Conservation (phyloP, 2,113 vertebrate species). For the Seriola rivoliana region DNA sequence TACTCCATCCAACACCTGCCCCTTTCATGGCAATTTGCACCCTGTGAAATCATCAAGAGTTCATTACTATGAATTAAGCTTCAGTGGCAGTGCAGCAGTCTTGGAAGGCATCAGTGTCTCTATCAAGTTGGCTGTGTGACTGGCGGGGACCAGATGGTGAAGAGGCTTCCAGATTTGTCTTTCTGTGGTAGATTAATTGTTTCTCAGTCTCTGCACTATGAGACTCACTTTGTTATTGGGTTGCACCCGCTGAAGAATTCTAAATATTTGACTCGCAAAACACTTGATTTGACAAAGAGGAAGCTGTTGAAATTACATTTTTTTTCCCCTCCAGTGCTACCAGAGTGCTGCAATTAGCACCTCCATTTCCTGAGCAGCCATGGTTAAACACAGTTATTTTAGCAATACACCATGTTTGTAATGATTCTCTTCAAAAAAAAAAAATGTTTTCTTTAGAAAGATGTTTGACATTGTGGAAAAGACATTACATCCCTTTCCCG, state of each 20-base stretch:
- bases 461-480: background rate
- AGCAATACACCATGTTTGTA: background rate
- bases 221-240: slow-evolving; percentile 58
- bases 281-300: slow-evolving; percentile 43
- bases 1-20: slow-evolving; percentile 69
- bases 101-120: slow-evolving; percentile 63
- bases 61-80: slow-evolving; percentile 76
- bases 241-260: slow-evolving; percentile 41
- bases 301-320: background rate
- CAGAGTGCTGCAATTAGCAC: slow-evolving; percentile 41
- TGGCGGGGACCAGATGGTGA: slow-evolving; percentile 75
- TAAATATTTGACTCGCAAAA: slow-evolving; percentile 63
- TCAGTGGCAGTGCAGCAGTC: slow-evolving; percentile 43
- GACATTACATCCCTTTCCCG: background rate
- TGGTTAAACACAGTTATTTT: background rate
- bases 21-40: slow-evolving; percentile 61
- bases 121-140: slow-evolving; percentile 71
- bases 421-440: background rate
- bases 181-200: slow-evolving; percentile 68
- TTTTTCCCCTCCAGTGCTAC: background rate
- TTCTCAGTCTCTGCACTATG: slow-evolving; percentile 56
- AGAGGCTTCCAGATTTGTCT: slow-evolving; percentile 69
- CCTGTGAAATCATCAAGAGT: slow-evolving; percentile 70
- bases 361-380: slow-evolving; percentile 14
- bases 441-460: no score